phyloP scores from a whole-genome alignment of 2,888 invertebrate species.

The Dendrolimus houi region DNA sequence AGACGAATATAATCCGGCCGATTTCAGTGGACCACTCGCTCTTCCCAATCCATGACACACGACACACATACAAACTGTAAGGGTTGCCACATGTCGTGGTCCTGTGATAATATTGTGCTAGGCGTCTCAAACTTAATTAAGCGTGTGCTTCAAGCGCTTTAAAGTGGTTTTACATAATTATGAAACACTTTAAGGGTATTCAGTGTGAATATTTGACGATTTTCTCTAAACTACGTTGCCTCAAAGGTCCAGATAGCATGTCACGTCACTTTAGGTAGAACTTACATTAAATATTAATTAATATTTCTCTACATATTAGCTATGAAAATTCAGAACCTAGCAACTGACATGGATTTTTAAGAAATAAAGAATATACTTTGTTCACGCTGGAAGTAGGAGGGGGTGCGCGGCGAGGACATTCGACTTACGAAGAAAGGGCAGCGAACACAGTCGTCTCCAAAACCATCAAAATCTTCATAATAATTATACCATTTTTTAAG shows the following conservation, averaged over 20 bases:
- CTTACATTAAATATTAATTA: too few species aligned
- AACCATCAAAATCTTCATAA: too few species aligned
- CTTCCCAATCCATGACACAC: conserved; percentile 1
- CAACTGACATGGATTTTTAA: too few species aligned
- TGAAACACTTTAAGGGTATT: not conserved
- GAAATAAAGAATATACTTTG: too few species aligned
- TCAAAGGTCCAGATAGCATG: not conserved
- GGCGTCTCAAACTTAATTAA: not conserved
- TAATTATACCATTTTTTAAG: too few species aligned
- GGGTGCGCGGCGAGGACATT: too few species aligned
- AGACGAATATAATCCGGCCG: conserved; percentile 9
- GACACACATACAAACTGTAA: conserved; percentile 5
- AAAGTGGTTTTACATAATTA: not conserved
- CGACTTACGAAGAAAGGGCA: too few species aligned
- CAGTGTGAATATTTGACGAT: not conserved
- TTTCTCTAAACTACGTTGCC: not conserved
- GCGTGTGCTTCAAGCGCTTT: not conserved
- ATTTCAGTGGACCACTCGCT: conserved; percentile 6
- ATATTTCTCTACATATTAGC: too few species aligned
- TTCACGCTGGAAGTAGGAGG: too few species aligned
- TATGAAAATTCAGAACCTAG: too few species aligned
- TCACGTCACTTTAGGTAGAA: not conserved
- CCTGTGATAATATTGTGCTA: not conserved
- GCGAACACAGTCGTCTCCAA: too few species aligned
- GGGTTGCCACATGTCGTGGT: not conserved